phyloP scores from a whole-genome alignment of 2,113 vertebrate genomes.

The Sarotherodon lohbergeri region DNA sequence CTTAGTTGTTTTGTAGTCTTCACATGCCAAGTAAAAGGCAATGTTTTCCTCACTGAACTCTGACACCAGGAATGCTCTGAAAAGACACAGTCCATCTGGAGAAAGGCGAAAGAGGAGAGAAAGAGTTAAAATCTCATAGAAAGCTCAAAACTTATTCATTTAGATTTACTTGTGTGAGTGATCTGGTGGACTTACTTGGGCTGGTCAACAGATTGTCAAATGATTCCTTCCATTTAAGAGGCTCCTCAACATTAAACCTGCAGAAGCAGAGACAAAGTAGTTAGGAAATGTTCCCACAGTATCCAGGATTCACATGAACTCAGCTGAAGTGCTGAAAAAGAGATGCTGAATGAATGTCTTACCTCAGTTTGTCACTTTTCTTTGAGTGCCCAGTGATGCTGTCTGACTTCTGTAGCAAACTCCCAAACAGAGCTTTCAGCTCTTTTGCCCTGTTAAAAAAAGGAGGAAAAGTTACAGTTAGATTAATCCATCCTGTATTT shows the following conservation, averaged over 20 bases:
- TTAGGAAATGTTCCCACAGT: neutral
- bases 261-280: neutral
- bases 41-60: conserved; percentile 97
- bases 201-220: conserved; percentile 86
- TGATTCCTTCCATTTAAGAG: conserved; percentile 84
- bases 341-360: neutral
- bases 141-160: neutral
- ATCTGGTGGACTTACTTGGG: conserved; percentile 79
- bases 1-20: conserved; percentile 84
- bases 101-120: neutral
- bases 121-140: neutral
- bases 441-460: conserved; percentile 82
- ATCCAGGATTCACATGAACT: neutral
- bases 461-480: neutral
- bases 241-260: conserved; percentile 77
- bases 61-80: conserved; percentile 85
- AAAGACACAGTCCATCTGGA: conserved; percentile 84
- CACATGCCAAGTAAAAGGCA: conserved; percentile 92
- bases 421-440: conserved; percentile 84
- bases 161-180: neutral
- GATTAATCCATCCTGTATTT: neutral
- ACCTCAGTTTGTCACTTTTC: conserved; percentile 65
- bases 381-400: conserved; percentile 41
- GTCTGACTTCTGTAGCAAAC: conserved; percentile 85
- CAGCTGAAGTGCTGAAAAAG: neutral